Conservation (phyloP, 2,888 invertebrate genomes). For the Drosophila prostipennis region DNA sequence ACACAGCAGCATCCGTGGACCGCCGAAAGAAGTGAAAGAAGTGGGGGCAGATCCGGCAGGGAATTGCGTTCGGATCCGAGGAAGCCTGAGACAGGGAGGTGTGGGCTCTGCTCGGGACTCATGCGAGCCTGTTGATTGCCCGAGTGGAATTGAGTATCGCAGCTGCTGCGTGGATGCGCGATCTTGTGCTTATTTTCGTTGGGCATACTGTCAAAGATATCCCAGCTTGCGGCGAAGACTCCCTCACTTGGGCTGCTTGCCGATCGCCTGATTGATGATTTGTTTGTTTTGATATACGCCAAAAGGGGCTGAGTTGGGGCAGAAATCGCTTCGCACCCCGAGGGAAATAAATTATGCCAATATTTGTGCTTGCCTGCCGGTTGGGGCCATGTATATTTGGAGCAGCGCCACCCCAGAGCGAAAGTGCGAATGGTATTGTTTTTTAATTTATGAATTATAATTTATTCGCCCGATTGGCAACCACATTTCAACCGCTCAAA, state of each 20-base stretch:
- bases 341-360: constrained; percentile 55
- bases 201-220: constrained; percentile 78
- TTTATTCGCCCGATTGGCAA: constrained; percentile 60
- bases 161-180: constrained; percentile 46
- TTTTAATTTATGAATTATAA: constrained; percentile 73
- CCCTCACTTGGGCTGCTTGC: constrained; percentile 32
- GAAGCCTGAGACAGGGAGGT: background rate
- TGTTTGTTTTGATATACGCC: constrained; percentile 78
- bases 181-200: constrained; percentile 59
- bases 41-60: background rate
- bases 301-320: constrained; percentile 15
- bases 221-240: constrained; percentile 57
- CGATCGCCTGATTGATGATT: constrained; percentile 81
- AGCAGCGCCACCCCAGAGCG: constrained; percentile 53
- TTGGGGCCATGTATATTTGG: constrained; percentile 39
- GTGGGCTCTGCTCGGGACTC: background rate
- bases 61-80: background rate
- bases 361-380: constrained; percentile 38
- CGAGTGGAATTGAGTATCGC: constrained; percentile 70
- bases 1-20: constrained; percentile 31
- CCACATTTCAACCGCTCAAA: constrained; percentile 34
- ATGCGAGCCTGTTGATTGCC: constrained; percentile 70
- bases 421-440: constrained; percentile 54
- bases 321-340: constrained; percentile 72
- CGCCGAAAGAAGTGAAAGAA: constrained; percentile 11